Base-by-base conservation (phyloP, 1,140 invertebrate species). In the Pectinophora gossypiella region DNA sequence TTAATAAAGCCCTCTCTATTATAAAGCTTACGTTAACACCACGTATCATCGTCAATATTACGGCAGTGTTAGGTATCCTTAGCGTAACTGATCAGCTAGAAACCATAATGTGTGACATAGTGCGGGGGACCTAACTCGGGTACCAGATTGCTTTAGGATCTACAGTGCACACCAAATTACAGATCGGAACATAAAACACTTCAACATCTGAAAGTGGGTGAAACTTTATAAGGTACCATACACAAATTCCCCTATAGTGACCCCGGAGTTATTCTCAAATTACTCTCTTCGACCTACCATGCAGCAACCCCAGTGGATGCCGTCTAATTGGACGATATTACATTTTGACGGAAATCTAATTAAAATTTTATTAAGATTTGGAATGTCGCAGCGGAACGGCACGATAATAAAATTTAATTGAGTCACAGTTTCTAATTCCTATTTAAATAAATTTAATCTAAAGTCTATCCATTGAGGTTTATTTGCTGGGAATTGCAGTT, bases 171-270 rank as follows among this genome's bases (percentile, higher is more conserved):
- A 78, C 64, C 68, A 56, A 59, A 68, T 61, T 53, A 71, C 59
- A 76, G 48, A 74, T 48, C 40, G 53, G 74, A 64, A 85, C 59
- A 85, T 64, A 75, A 66, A 70, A 77, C 70, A 77, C 56, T 70
- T 70, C 56, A 48, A 76, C 61, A 62, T 63, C 59, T 72, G 58
- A 62, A 79, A 82, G 77, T 83, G 83, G 83, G 83, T 86, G 83
- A 86, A 86, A 86, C 83, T 86, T 86, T 86, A 83, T 77, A 86
- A 86, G 83, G 83, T 83, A 85, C 80, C 83, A 73, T 84, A 84
- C 79, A 86, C 83, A 84, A 86, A 86, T 86, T 83, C 80, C 75
- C 80, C 75, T 84, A 44, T 9, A 40, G 13, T 15, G 82, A 53
- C 20, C 52, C 48, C 63, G 68, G 72, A 63, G 55, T 51, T 64